Evolutionary conservation across 2,888 invertebrate genomes (phyloP), one percentile per base, ranked within the genome.

Genomic region (Cephus sareptanus): DNA sequence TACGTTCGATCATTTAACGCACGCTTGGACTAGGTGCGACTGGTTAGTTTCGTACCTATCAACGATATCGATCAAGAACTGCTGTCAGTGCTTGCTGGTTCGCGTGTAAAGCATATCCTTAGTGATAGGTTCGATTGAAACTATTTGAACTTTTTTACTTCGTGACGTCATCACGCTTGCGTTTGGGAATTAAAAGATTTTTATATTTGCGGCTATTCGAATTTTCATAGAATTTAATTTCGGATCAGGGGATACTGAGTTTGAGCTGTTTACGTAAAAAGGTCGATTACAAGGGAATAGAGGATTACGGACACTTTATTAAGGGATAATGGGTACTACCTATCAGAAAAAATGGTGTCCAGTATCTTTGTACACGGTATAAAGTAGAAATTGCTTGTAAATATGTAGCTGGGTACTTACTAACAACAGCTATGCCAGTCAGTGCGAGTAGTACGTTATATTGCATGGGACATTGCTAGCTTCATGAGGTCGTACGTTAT

Each of bases 401-500:
- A 56, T 56, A 56, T 23, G 40, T 23, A 23, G 2, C 6, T 56
- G 15, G 40, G 9, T 56, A 56, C 23, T 56, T 56, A 56, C 40
- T 56, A 23, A 56, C 40, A 56, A 56, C 40, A 23, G 40, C 15
- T 15, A 23, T 9, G 23, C 9, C 40, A 40, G 40, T 23, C 40
- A 23, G 40, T 56, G 6, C 40, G 40, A 40, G 40, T 40, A 77
- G 83, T 82, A 82, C 82, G 83, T 85, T 86, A 84, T 86, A 86
- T 87, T 85, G 86, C 83, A 81, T 81, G 79, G 80, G 83, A 83
- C 85, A 84, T 85, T 85, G 85, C 84, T 80, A 84, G 84, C 80
- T 87, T 88, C 88, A 88, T 86, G 86, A 85, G 85, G 84, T 87
- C 86, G 81, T 87, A 87, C 85, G 85, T 88, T 87, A 88, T 83